These are phyloP conservation scores for Ichneumoninae sp. DNA, from an alignment of 2,888 invertebrate species.

Conservation along the genomic window DNA sequence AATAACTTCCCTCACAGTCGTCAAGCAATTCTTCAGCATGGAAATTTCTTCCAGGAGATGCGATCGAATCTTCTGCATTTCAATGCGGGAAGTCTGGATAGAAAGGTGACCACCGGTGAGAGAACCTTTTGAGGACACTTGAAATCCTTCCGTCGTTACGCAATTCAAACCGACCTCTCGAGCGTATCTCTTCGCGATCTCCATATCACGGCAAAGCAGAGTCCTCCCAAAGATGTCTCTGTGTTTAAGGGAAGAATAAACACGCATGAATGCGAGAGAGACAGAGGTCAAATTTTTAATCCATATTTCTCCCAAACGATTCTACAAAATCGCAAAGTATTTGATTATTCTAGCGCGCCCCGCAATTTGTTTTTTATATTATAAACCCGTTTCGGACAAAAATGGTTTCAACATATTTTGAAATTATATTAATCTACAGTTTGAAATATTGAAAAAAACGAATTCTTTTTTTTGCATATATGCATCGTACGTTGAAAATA, in stretches of 20 bases:
- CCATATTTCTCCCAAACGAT: no score
- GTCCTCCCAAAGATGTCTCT: constrained; percentile 98
- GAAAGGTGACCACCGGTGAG: constrained; percentile 99
- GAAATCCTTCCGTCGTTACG: constrained; percentile 98
- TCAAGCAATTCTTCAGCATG: constrained; percentile 91
- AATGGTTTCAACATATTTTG: no score
- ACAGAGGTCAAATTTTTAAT: no score
- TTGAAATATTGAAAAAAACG: no score
- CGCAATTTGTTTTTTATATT: no score
- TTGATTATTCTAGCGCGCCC: no score
- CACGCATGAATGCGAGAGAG: no score
- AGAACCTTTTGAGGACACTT: constrained; percentile 98
- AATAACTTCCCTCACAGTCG: constrained; percentile 90
- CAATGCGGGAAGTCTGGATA: constrained; percentile 95
- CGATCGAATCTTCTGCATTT: constrained; percentile 96
- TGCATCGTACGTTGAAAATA: no score
- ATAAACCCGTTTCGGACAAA: no score
- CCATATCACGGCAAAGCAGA: constrained; percentile 98
- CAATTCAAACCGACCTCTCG: constrained; percentile 98
- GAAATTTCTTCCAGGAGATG: constrained; percentile 93
- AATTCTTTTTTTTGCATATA: no score
- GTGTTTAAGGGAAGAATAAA: not conserved
- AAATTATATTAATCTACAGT: no score
- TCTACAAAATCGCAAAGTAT: no score
- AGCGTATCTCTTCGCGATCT: constrained; percentile 97